Evolutionary conservation across 1,140 invertebrate species (phyloP), one percentile per base, ranked within the genome.

Genomic region (Pectinophora gossypiella): DNA sequence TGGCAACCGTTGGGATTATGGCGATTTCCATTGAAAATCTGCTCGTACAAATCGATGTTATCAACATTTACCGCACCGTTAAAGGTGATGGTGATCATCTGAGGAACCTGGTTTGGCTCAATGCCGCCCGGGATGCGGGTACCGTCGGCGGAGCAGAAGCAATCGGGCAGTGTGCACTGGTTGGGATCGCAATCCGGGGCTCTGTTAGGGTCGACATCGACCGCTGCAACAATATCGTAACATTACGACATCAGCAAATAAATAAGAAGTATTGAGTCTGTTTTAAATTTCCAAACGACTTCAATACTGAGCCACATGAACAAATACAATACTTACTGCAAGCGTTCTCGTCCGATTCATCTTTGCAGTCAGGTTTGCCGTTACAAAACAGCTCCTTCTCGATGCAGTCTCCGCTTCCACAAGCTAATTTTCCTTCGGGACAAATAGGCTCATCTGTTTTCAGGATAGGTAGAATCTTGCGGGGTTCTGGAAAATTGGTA

Each of bases 1-100:
- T 96, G 94, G 76, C 97, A 99, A 18, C 97, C 95, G 78, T 99
- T 98, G 13, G 96, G 95, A 75, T 98, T 98, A 64, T 92, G 91
- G 12, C 95, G 90, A 63, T 93, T 91, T 1, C 95, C 95, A 72
- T 95, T 96, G 89, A 97, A 97, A 59, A 97, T 91, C 61, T 96
- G 95, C 40, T 97, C 94, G 85, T 97, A 98, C 38, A 97, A 87
- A 66, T 97, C 96, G 68, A 97, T 95, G 82, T 98, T 98, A 88
- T 97, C 95, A 16, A 95, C 92, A 76, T 98, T 98, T n/a, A 98
- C 92, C 40, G 96, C 96, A 16, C 96, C 96, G 82, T 98, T 97
- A 87, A 98, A 98, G 0, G 95, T 96, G 40, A 98, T 93, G 0
- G 96, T 96, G 55, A 98, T 95, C 95, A 98, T 97, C 81, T 98